A percentile compares a stretch with the other conserved stretches of the same genome.
phyloP scores from a whole-genome alignment of 2,888 invertebrate genomes.

The Tubiluchus corallicola region DNA sequence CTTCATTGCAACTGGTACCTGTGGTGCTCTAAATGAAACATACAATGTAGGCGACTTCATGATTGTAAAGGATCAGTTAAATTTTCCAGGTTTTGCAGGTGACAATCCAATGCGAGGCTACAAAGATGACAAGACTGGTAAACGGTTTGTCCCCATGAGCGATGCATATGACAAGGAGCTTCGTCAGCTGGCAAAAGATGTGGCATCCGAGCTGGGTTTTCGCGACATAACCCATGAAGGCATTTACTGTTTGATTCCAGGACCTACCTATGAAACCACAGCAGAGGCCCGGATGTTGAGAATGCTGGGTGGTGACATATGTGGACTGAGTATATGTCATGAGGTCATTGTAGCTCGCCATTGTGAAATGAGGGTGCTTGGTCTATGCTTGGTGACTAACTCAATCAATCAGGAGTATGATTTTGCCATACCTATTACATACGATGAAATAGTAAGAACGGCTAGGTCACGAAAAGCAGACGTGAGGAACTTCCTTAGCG shows the following conservation, averaged over 20 bases:
- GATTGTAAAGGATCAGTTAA: background rate
- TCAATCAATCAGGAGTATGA: background rate
- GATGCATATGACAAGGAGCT: background rate
- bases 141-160: background rate
- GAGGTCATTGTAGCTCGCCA: background rate
- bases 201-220: background rate
- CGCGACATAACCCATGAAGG: background rate
- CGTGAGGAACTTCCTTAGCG: background rate
- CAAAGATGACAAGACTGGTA: conserved; percentile 1
- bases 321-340: background rate
- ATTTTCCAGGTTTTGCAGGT: background rate
- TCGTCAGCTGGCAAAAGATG: background rate
- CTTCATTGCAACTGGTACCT: background rate
- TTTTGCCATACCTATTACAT: background rate
- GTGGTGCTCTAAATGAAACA: conserved; percentile 1
- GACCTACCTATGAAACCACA: background rate
- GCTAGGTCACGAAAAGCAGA: background rate
- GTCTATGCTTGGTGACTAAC: background rate
- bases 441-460: background rate
- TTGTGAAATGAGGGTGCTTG: conserved; percentile 1
- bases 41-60: conserved; percentile 1
- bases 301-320: background rate
- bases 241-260: background rate
- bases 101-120: background rate
- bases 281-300: background rate